Evolutionary conservation across 2,113 vertebrate species (phyloP), one percentile per base, ranked within the genome.

Genomic region (Ptyas mucosa): DNA sequence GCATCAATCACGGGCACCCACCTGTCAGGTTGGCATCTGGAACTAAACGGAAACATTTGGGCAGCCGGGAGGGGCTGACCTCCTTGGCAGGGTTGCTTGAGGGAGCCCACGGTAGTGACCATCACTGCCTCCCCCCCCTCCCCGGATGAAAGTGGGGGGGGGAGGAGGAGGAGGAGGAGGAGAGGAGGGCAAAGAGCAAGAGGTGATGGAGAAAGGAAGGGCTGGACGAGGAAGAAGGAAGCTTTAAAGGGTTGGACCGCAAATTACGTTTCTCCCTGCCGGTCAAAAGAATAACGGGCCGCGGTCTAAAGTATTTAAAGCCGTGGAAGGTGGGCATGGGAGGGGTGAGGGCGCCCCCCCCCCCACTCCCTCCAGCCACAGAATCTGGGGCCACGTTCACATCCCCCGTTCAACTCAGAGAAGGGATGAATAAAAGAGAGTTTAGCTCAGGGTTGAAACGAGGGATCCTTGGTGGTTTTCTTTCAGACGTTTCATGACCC

Each of bases 11-110:
- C 96, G 93, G 96, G 97, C 94, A 90, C 97, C 97, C 98, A 98
- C 98, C 98, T 99, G 99, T 99, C 98, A 99, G 97, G 98, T 97
- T 97, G 98, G 98, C 97, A 99, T 99, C 98, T 99, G 99, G 98
- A 99, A 99, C 99, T 99, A 99, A 99, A 97, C 8, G 51, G 96
- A 99, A 98, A 97, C 99, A 99, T 97, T 98, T 97, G 98, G 94
- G 94, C 18, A 46, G 7, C 89, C 64, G 93, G 93, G 90, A 92
- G 97, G 97, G 97, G 97, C 97, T 98, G 94, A 96, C 96, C 95
- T 46, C 53, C 88, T 20, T n/a, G 46, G n/a, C 9, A 39, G 64
- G 2, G 4, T 20, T 49, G 55, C 97, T 96, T 91, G 14, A 94
- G 96, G 94, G 92, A 95, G 93, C 94, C 11, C 3, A 88, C 4